Percentiles rank a stretch among this genome's conserved stretches.
phyloP scores from a whole-genome alignment of 2,797 vertebrate genomes.

The Hydrolagus colliei region DNA sequence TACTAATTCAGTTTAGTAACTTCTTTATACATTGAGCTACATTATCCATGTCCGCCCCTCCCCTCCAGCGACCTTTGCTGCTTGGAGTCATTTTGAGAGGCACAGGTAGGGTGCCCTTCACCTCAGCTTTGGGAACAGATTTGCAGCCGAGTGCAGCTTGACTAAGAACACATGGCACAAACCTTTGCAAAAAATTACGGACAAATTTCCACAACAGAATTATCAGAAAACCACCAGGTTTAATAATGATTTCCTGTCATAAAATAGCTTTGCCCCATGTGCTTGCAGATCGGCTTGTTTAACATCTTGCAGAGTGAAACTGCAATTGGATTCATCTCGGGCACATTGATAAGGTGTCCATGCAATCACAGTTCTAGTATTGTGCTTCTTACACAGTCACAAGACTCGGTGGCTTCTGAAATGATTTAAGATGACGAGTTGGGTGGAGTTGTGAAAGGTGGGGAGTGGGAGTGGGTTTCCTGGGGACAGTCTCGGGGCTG shows the following conservation, averaged over 20 bases:
- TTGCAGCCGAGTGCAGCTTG: background rate
- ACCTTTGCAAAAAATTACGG: constrained; percentile 51
- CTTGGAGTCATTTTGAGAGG: too few relatives aligned
- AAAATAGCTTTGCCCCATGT: constrained; percentile 55
- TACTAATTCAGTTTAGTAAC: too few relatives aligned
- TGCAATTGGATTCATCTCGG: constrained; percentile 69
- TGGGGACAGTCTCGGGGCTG: background rate
- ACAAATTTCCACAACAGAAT: constrained; percentile 60
- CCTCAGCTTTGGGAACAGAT: constrained; percentile 40
- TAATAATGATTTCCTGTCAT: constrained; percentile 59
- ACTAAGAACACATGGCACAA: constrained; percentile 44
- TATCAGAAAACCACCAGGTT: constrained; percentile 48
- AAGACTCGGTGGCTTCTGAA: constrained; percentile 48
- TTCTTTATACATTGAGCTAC: background rate
- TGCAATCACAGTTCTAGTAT: constrained; percentile 54
- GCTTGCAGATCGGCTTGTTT: constrained; percentile 48
- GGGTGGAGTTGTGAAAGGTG: constrained; percentile 47
- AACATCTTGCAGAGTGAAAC: constrained; percentile 56
- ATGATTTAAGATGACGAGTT: constrained; percentile 52
- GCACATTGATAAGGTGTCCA: constrained; percentile 64
- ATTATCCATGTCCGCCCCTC: too few relatives aligned
- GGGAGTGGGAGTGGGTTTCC: constrained; percentile 40
- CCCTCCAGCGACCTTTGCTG: too few relatives aligned
- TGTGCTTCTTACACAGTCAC: constrained; percentile 70
- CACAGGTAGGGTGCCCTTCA: constrained; percentile 26